Conservation (phyloP, 2,113 vertebrate genomes). For the Ifrita kowaldi region DNA sequence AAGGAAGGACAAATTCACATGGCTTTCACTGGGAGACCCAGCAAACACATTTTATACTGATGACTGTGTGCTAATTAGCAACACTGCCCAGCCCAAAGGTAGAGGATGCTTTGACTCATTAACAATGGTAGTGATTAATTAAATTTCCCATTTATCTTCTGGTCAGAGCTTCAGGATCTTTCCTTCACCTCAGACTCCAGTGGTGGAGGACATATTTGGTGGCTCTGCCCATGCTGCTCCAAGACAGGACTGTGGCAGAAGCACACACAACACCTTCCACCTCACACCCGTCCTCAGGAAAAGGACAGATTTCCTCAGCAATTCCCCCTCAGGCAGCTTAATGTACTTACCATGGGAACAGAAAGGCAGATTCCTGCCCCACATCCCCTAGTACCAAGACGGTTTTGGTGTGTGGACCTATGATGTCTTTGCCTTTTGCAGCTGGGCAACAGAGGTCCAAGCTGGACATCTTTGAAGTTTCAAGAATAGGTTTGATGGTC, state of each 20-base stretch:
- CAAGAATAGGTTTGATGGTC: neutral
- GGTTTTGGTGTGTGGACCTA: neutral
- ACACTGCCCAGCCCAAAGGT: neutral
- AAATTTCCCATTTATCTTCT: neutral
- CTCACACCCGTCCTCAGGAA: neutral
- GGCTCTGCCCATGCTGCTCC: neutral
- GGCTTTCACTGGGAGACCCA: neutral
- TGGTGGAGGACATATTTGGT: neutral
- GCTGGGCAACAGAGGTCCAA: neutral
- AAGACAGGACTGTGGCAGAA: neutral
- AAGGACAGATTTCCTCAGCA: neutral
- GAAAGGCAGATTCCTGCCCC: neutral
- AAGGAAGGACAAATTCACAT: neutral
- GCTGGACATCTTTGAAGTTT: neutral
- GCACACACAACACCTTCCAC: rapidly evolving
- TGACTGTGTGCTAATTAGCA: neutral
- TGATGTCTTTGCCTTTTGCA: neutral
- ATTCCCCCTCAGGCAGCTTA: neutral
- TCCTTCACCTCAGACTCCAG: neutral
- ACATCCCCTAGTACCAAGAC: neutral
- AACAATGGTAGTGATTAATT: neutral
- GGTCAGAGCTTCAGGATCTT: neutral
- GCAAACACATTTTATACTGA: neutral
- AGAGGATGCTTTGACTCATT: neutral
- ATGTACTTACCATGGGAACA: neutral